phyloP scores from a whole-genome alignment of 2,797 vertebrate genomes.

The Microhierax caerulescens region DNA sequence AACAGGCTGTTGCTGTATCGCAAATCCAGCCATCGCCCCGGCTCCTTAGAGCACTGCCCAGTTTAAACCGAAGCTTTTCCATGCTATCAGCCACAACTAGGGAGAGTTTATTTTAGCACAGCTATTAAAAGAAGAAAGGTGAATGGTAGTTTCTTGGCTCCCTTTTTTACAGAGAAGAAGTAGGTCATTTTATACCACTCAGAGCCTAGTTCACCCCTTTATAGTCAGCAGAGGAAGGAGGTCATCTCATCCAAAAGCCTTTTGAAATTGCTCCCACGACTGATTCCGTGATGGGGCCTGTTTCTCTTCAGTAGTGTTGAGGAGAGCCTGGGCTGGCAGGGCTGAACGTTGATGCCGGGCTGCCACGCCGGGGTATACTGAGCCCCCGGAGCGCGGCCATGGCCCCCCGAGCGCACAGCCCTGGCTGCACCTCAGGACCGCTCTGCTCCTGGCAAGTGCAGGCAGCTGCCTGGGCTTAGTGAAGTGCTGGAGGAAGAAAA shows the following conservation, averaged over 20 bases:
- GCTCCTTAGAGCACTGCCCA: neutral
- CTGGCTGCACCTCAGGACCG: fast-evolving
- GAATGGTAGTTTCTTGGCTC: neutral
- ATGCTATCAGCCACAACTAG: neutral
- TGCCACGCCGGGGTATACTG: fast-evolving
- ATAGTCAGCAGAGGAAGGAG: neutral
- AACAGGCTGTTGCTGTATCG: neutral
- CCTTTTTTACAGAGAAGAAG: neutral
- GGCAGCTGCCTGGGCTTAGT: neutral
- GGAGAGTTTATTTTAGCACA: neutral
- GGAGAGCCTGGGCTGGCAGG: neutral
- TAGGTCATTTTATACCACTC: neutral
- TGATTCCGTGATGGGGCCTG: fast-evolving
- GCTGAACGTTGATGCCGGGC: fast-evolving
- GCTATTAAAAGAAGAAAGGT: neutral
- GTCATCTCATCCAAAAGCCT: neutral
- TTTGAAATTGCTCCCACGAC: neutral
- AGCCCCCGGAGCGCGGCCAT: neutral
- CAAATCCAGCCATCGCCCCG: neutral
- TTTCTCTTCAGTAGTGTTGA: neutral
- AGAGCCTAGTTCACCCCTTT: neutral
- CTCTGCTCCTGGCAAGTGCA: neutral
- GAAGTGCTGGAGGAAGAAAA: neutral
- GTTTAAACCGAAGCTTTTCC: neutral
- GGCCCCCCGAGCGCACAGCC: fast-evolving